These are phyloP conservation scores for Chalcis sispes DNA, from an alignment of 2,888 invertebrate species.

Conservation along the genomic window DNA sequence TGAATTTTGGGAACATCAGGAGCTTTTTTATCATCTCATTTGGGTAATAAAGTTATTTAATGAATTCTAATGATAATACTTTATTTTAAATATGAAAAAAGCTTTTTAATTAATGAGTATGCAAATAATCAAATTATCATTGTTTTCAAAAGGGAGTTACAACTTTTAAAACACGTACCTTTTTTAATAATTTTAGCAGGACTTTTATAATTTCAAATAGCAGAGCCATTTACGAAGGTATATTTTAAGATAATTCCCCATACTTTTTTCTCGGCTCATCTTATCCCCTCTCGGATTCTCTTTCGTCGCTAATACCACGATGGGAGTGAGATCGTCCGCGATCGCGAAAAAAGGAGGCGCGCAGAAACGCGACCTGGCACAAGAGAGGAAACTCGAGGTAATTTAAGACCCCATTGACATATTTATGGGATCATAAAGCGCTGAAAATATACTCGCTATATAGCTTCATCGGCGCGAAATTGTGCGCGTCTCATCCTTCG, in stretches of 20 bases:
- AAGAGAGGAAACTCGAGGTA: slow-evolving; percentile 59
- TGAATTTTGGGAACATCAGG: no score
- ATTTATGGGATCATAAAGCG: slow-evolving; percentile 72
- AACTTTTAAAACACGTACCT: neutral
- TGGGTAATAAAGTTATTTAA: no score
- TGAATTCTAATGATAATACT: neutral
- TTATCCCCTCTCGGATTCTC: slow-evolving; percentile 34
- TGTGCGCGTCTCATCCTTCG: slow-evolving; percentile 19
- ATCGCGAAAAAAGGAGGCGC: slow-evolving; percentile 24
- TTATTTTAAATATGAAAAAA: neutral
- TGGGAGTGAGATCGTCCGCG: slow-evolving; percentile 1
- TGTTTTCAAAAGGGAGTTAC: neutral
- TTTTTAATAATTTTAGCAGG: slow-evolving; percentile 14
- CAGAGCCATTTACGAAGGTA: slow-evolving; percentile 4
- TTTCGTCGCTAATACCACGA: slow-evolving; percentile 6
- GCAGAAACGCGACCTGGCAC: neutral
- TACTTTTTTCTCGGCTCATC: slow-evolving; percentile 4
- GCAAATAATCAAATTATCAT: no score
- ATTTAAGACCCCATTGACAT: slow-evolving; percentile 72
- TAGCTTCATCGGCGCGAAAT: slow-evolving; percentile 48
- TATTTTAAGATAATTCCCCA: slow-evolving; percentile 40
- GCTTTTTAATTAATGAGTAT: no score
- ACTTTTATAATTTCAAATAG: slow-evolving; percentile 14
- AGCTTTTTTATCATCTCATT: no score
- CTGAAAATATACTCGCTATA: slow-evolving; percentile 46